Evolutionary conservation across 2,888 invertebrate species (phyloP).

Genomic region (Melinaea menophilus): DNA sequence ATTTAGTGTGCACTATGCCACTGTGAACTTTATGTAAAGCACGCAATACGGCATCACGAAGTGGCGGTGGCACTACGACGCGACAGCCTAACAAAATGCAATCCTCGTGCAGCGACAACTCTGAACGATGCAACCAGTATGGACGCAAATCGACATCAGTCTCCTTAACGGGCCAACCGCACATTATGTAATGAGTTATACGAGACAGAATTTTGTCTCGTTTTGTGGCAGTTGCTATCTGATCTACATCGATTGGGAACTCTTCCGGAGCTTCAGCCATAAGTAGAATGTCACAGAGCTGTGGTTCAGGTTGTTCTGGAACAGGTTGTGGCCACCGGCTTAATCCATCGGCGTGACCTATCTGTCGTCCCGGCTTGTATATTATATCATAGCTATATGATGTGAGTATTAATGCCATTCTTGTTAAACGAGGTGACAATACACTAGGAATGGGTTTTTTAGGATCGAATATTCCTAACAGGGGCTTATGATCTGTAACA

Average conservation of each 20-base stretch:
- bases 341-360: constrained; percentile 33
- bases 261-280: no score
- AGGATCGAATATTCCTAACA: no score
- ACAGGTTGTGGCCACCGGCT: constrained; percentile 21
- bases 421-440: constrained; percentile 17
- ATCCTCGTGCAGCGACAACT: constrained; percentile 18
- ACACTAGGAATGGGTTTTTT: no score
- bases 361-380: constrained; percentile 31
- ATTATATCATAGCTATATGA: constrained; percentile 29
- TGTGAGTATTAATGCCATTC: constrained; percentile 31
- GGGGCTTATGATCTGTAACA: not conserved
- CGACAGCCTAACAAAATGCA: constrained; percentile 23
- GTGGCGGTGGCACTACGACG: constrained; percentile 12
- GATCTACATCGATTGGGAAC: not conserved
- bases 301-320: constrained; percentile 17
- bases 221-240: constrained; percentile 18
- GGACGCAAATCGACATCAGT: constrained; percentile 5
- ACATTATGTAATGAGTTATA: constrained; percentile 12
- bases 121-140: constrained; percentile 19
- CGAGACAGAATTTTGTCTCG: constrained; percentile 16
- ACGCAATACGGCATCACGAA: constrained; percentile 15
- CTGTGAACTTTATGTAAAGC: constrained; percentile 25
- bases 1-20: constrained; percentile 33
- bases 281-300: constrained; percentile 20
- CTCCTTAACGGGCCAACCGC: no score